These are phyloP conservation scores for Neomorphus geoffroyi DNA, from an alignment of 2,797 vertebrate species.

Conservation along the genomic window DNA sequence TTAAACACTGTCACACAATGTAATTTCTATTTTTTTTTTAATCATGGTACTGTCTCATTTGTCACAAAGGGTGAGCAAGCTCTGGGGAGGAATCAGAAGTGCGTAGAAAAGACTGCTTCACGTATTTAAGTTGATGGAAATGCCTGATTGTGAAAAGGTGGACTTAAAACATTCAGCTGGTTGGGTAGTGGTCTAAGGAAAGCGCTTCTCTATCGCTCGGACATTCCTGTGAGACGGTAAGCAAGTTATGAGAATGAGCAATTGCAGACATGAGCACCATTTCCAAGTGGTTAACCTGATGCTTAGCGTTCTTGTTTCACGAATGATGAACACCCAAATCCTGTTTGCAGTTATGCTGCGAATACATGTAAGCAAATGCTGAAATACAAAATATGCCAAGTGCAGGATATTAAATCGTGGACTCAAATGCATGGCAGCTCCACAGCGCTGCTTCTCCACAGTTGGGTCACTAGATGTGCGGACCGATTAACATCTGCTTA, in stretches of 20 bases:
- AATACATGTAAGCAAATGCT: not conserved
- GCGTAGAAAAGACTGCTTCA: not conserved
- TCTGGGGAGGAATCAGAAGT: not conserved
- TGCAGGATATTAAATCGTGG: not conserved
- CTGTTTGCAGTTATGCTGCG: not conserved
- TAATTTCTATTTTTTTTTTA: not conserved
- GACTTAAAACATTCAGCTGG: not conserved
- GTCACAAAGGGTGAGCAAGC: not conserved
- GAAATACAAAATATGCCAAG: not conserved
- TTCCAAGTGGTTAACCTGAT: not conserved
- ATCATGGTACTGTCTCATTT: not conserved
- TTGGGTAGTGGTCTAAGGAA: not conserved
- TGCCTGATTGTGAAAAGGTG: not conserved
- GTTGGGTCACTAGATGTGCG: not conserved
- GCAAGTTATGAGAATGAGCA: not conserved
- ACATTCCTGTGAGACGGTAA: not conserved
- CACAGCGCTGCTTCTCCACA: not conserved
- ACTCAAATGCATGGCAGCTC: not conserved
- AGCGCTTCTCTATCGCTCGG: not conserved
- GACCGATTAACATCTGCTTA: not conserved
- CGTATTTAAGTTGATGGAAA: not conserved
- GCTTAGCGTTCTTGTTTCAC: not conserved
- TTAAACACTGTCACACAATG: accelerated
- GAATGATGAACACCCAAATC: not conserved
- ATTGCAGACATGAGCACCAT: not conserved